phyloP scores from a whole-genome alignment of 2,797 vertebrate genomes.

The Coregonus suidteri region DNA sequence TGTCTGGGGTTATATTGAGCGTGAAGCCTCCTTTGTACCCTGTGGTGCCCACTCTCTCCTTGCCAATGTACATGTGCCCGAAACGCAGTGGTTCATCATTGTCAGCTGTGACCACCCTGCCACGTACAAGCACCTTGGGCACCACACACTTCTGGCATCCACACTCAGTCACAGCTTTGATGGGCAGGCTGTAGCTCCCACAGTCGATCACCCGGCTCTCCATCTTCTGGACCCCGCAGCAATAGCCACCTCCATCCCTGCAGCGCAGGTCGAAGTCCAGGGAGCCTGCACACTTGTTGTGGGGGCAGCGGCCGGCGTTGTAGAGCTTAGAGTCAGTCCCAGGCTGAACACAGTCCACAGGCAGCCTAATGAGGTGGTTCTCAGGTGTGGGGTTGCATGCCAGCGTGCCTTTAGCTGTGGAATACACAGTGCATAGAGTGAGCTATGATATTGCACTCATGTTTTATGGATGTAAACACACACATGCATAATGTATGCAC shows the following conservation, averaged over 20 bases:
- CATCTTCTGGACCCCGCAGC: conserved; percentile 84
- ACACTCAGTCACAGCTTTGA: conserved; percentile 84
- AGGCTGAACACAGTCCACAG: conserved; percentile 81
- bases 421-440: conserved; percentile 38
- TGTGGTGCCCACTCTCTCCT: conserved; percentile 85
- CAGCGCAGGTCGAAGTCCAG: conserved; percentile 76
- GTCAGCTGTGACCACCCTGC: conserved; percentile 84
- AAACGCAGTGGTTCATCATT: conserved; percentile 87
- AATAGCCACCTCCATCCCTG: conserved; percentile 73
- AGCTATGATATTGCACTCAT: not conserved
- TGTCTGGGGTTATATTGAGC: conserved; percentile 82
- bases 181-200: conserved; percentile 79
- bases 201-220: conserved; percentile 81
- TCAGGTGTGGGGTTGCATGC: conserved; percentile 82
- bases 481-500: not conserved
- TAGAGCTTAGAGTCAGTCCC: conserved; percentile 79
- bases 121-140: conserved; percentile 84
- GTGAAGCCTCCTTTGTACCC: conserved; percentile 93
- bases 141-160: conserved; percentile 85
- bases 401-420: conserved; percentile 80
- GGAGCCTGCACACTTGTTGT: conserved; percentile 78
- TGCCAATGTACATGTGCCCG: conserved; percentile 87
- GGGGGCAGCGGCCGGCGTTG: conserved; percentile 85
- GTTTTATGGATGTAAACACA: not conserved
- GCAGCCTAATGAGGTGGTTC: conserved; percentile 84